Evolutionary conservation across 1,140 invertebrate species (phyloP), one percentile per base, ranked within the genome.

Genomic region (Drosophila lacteicornis): DNA sequence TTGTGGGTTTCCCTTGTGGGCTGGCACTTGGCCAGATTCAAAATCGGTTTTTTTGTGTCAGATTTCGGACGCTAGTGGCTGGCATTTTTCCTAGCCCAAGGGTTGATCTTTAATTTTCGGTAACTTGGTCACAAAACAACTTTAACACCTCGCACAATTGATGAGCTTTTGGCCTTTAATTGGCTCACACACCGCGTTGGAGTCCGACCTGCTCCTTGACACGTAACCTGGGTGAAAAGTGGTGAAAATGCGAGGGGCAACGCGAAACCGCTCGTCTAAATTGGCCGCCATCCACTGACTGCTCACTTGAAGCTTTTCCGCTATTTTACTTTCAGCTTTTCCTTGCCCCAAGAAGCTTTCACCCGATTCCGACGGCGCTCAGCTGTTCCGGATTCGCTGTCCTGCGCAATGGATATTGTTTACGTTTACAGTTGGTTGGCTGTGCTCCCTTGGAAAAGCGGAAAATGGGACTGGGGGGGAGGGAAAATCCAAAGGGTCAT

Each of bases 351-450:
- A 30, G 66, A 77, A 87, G 84, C 84, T 87, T 80, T 83, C 46
- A 17, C 66, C 66, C 66, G 62, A 68, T 68, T 51, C 47, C 22
- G 17, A 42, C 12, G 42, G 7, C 0, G 13, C 30, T 42, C 75
- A 69, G 75, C 75, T 74, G 73, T 65, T 47, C 45, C 63, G 58
- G 63, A 62, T 27, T 30, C 27, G 50, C 51, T 56, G 50, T 90
- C 82, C 85, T 90, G 85, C 85, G 85, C 85, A 85, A 7, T 91
- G 60, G 7, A n/a, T n/a, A 57, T 82, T 88, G 85, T 90, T 91
- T 85, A 88, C 73, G 66, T 71, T 84, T 79, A 75, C 84, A 88
- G 74, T 87, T 87, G 80, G 77, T 79, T 85, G 74, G 49, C 19
- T 80, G 62, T 66, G 49, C 60, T 79, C 36, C 69, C 11, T 58